Conservation (phyloP, 1,140 invertebrate genomes). For the Zaprionus ghesquierei region DNA sequence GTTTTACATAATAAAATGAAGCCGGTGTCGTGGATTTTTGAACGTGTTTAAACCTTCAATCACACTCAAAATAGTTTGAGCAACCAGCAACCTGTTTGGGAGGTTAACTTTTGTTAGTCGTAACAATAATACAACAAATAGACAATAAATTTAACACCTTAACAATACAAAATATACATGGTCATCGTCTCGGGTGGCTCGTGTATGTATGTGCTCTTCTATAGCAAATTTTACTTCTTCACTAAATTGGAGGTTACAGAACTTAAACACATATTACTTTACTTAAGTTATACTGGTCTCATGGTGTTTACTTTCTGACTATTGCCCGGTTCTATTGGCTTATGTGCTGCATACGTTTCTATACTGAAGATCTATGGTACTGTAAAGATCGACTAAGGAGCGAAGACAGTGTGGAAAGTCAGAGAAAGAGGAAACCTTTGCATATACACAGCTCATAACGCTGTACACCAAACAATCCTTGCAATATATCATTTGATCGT, state of each 20-base stretch:
- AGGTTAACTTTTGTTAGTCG: too few species aligned
- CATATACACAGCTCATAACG: slow-evolving; percentile 39
- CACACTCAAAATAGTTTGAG: too few species aligned
- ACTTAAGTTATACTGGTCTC: slow-evolving; percentile 96
- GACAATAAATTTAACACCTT: too few species aligned
- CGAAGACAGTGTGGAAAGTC: neutral
- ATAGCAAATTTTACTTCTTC: slow-evolving; percentile 98
- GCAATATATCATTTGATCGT: slow-evolving; percentile 77
- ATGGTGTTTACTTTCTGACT: slow-evolving; percentile 99
- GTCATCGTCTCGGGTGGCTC: slow-evolving; percentile 97
- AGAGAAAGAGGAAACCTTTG: neutral
- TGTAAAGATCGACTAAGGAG: slow-evolving; percentile 96
- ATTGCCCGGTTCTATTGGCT: slow-evolving; percentile 98
- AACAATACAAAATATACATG: too few species aligned
- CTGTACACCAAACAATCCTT: slow-evolving; percentile 73
- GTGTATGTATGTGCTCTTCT: slow-evolving; percentile 96
- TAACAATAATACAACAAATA: too few species aligned
- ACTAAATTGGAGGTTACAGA: slow-evolving; percentile 98
- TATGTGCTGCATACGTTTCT: slow-evolving; percentile 98
- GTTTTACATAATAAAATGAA: too few species aligned
- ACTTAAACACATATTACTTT: slow-evolving; percentile 97
- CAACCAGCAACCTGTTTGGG: too few species aligned
- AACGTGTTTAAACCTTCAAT: too few species aligned
- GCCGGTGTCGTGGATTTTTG: too few species aligned
- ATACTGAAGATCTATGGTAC: slow-evolving; percentile 98